Conservation (phyloP, 1,140 invertebrate genomes). For the Thereuonema tuberculata region DNA sequence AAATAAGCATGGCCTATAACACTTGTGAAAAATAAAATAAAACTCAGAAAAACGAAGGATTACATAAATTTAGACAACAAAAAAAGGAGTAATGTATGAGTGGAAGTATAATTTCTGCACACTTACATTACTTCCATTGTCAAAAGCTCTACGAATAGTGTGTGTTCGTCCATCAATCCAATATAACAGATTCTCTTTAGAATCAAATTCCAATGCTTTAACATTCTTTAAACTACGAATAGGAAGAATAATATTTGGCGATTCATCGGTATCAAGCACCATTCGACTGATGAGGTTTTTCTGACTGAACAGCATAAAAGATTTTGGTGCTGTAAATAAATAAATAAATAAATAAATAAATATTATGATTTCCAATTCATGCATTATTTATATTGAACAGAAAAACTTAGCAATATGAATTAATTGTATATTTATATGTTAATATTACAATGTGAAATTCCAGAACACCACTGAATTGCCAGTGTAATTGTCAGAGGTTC, state of each 20-base stretch:
- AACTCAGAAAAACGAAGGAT: neutral
- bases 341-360: conserved; percentile 1
- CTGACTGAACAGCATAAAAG: conserved; percentile 32
- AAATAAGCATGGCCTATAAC: too few relatives aligned
- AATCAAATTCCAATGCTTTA: conserved; percentile 71
- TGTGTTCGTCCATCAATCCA: conserved; percentile 72
- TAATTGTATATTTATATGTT: too few relatives aligned
- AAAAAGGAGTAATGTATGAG: too few relatives aligned
- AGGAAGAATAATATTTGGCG: conserved; percentile 29
- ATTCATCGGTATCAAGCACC: conserved; percentile 20
- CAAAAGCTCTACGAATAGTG: conserved; percentile 51
- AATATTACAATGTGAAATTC: too few relatives aligned
- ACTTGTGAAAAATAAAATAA: too few relatives aligned
- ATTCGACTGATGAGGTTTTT: conserved; percentile 30
- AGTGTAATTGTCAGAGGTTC: too few relatives aligned
- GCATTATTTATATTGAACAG: too few relatives aligned
- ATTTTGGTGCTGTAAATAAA: conserved; percentile 31
- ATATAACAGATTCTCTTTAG: conserved; percentile 55
- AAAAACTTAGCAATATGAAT: too few relatives aligned
- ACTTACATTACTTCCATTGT: conserved; percentile 43
- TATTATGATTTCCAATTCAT: neutral
- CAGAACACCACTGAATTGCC: too few relatives aligned
- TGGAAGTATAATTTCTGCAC: neutral
- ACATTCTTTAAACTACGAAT: conserved; percentile 58
- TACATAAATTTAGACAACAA: too few relatives aligned